Evolutionary conservation across 2,888 invertebrate species (phyloP).

Genomic region (Hypolimnas misippus): DNA sequence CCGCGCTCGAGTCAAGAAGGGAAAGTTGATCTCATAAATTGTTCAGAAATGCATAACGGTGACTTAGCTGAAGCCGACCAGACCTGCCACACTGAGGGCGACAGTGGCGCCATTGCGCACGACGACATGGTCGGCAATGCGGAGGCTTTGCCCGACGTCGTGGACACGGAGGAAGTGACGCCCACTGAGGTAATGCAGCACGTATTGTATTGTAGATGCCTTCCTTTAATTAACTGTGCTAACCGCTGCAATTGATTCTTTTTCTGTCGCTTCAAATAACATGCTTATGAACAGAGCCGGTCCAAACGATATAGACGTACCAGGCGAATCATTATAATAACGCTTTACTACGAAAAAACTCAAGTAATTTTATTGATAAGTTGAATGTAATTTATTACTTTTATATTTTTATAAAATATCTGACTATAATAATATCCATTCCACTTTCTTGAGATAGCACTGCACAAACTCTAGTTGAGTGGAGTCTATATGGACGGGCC

Average conservation of each 20-base stretch:
- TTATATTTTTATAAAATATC: no score
- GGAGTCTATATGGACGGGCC: no score
- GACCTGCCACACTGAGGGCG: conserved; percentile 81
- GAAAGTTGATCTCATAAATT: conserved; percentile 75
- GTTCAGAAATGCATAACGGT: conserved; percentile 86
- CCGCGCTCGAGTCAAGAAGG: conserved; percentile 70
- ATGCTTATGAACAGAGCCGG: conserved; percentile 4
- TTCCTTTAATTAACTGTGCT: conserved; percentile 72
- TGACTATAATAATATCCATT: no score
- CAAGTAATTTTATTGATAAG: no score
- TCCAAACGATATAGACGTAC: neutral
- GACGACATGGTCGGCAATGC: conserved; percentile 57
- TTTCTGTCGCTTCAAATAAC: conserved; percentile 12
- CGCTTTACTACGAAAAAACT: no score
- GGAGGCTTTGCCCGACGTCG: conserved; percentile 74
- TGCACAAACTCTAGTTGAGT: no score
- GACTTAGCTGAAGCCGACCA: conserved; percentile 93
- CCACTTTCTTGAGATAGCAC: no score
- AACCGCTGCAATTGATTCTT: conserved; percentile 51
- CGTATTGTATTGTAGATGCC: conserved; percentile 76
- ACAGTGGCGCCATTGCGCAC: conserved; percentile 46
- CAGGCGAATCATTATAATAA: no score
- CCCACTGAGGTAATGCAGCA: conserved; percentile 82
- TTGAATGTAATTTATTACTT: no score
- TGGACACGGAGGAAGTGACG: conserved; percentile 79